Evolutionary conservation across 2,888 invertebrate genomes (phyloP).

Genomic region (Caenorhabditis sinica): DNA sequence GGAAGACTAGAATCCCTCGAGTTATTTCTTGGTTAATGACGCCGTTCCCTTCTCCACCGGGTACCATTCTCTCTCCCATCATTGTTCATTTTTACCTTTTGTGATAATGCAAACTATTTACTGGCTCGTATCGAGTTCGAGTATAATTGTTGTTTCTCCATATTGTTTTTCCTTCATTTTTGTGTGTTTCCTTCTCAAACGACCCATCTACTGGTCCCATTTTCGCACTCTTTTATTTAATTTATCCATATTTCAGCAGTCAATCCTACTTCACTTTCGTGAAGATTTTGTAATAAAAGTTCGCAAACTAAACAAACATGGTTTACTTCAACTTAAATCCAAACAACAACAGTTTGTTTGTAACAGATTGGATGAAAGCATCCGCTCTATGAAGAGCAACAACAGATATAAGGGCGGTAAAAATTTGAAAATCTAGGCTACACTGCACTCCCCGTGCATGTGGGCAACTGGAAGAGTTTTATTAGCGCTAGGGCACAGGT

Average conservation of each 20-base stretch:
- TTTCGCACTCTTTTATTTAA: conserved; percentile 1
- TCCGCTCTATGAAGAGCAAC: too few relatives aligned
- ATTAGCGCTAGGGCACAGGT: too few relatives aligned
- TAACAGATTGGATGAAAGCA: too few relatives aligned
- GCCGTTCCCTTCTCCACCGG: conserved; percentile 31
- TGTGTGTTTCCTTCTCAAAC: not conserved
- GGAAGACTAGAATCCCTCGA: conserved; percentile 16
- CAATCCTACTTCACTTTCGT: not conserved
- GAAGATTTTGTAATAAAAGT: not conserved
- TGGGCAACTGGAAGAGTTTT: too few relatives aligned
- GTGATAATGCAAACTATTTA: conserved; percentile 11
- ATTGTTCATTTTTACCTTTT: conserved; percentile 17
- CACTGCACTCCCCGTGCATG: too few relatives aligned
- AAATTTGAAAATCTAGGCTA: too few relatives aligned
- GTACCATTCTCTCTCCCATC: conserved; percentile 11
- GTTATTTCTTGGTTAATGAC: not conserved
- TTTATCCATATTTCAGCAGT: not conserved
- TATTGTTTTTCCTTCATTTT: not conserved
- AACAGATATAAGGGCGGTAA: too few relatives aligned
- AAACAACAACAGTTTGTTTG: too few relatives aligned
- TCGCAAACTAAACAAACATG: too few relatives aligned
- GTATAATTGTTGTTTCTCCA: not conserved
- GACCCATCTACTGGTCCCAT: conserved; percentile 13
- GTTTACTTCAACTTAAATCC: too few relatives aligned
- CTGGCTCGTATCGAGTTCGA: conserved; percentile 53